phyloP scores from a whole-genome alignment of 2,888 invertebrate species.

The Polymixis flavicincta region DNA sequence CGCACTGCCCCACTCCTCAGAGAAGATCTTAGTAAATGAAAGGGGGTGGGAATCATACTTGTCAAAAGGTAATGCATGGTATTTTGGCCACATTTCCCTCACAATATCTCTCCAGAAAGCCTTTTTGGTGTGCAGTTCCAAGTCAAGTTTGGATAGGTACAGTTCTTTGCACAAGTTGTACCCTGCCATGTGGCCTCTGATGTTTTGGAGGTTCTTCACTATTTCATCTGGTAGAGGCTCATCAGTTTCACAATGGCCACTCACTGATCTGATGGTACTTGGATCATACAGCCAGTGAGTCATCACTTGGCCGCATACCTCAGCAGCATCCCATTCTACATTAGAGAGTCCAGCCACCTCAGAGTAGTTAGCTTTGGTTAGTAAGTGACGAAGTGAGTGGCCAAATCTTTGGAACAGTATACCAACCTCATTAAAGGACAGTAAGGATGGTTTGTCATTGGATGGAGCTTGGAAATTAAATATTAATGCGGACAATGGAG shows the following conservation, averaged over 20 bases:
- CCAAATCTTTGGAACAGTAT: conserved; percentile 96
- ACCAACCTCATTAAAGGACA: conserved; percentile 94
- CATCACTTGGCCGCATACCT: conserved; percentile 96
- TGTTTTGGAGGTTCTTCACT: conserved; percentile 91
- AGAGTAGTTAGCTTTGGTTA: conserved; percentile 95
- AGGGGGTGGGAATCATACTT: conserved; percentile 96
- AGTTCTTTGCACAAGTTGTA: conserved; percentile 95
- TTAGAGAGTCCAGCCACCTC: conserved; percentile 96
- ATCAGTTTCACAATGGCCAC: conserved; percentile 94
- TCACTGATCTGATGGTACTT: conserved; percentile 91
- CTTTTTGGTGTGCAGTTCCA: conserved; percentile 94
- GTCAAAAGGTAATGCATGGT: conserved; percentile 94
- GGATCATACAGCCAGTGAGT: conserved; percentile 94
- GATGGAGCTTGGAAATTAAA: conserved; percentile 94
- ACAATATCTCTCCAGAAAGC: conserved; percentile 96
- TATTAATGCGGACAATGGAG: conserved; percentile 95
- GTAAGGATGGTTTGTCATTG: conserved; percentile 92
- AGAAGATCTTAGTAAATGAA: conserved; percentile 95
- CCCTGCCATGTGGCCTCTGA: conserved; percentile 94
- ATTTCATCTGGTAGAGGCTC: conserved; percentile 93
- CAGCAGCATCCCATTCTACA: conserved; percentile 98
- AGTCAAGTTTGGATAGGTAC: conserved; percentile 95
- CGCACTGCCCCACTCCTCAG: conserved; percentile 95
- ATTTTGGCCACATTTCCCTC: conserved; percentile 94
- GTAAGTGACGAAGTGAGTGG: conserved; percentile 95